Percentiles rank a stretch among this genome's conserved stretches.
Conservation (phyloP, 2,888 invertebrate genomes). For the Zygogramma bicolorata region DNA sequence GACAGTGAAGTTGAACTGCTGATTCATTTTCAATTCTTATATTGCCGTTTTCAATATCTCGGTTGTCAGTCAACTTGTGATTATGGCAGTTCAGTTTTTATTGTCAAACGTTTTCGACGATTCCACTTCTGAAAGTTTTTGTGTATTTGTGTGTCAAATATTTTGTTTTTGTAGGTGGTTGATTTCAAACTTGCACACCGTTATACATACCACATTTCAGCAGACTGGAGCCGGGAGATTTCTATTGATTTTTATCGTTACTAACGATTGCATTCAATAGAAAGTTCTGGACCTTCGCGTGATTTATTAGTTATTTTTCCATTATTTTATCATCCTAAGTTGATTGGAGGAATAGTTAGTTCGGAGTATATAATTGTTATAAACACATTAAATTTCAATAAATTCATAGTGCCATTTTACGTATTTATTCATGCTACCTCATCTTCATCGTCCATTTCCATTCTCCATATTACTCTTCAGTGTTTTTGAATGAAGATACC, state of each 20-base stretch:
- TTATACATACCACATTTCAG: not conserved
- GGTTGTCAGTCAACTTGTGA: too few relatives aligned
- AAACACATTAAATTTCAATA: slow-evolving; percentile 67
- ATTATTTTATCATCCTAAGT: slow-evolving; percentile 31
- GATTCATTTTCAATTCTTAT: not conserved
- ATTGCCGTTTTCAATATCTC: not conserved
- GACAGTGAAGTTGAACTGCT: too few relatives aligned
- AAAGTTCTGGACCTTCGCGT: not conserved
- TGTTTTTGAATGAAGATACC: slow-evolving; percentile 14
- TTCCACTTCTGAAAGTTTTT: not conserved
- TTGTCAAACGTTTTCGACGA: not conserved
- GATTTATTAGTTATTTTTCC: slow-evolving; percentile 18
- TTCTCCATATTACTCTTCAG: slow-evolving; percentile 28
- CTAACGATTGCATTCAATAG: not conserved
- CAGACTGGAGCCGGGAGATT: not conserved
- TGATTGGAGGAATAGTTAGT: slow-evolving; percentile 28
- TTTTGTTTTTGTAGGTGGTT: slow-evolving; percentile 1
- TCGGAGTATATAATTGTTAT: slow-evolving; percentile 44
- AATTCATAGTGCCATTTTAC: slow-evolving; percentile 68
- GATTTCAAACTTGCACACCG: not conserved
- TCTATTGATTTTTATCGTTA: not conserved
- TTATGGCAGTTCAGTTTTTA: not conserved
- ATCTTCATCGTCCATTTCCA: slow-evolving; percentile 37
- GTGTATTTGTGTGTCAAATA: not conserved
- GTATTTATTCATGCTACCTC: slow-evolving; percentile 58